Evolutionary conservation across 2,888 invertebrate genomes (phyloP).

Genomic region (Orchesellides sinensis): DNA sequence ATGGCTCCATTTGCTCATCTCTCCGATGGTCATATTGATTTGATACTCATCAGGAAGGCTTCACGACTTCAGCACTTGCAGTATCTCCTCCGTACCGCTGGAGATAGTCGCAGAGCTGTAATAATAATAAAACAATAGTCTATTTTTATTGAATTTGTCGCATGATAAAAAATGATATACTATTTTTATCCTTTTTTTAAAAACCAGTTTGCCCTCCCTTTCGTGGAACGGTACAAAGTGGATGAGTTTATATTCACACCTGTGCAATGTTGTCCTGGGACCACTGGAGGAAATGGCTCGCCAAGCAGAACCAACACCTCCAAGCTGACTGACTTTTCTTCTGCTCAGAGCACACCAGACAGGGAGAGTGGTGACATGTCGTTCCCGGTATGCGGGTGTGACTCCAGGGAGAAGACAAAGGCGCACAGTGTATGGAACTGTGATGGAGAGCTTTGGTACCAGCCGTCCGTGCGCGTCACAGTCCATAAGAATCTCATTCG

Average conservation of each 20-base stretch:
- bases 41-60: slow-evolving; percentile 86
- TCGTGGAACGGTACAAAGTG: slow-evolving; percentile 86
- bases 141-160: background rate
- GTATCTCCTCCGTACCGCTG: slow-evolving; percentile 82
- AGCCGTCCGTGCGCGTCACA: slow-evolving; percentile 73
- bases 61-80: slow-evolving; percentile 84
- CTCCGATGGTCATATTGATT: slow-evolving; percentile 88
- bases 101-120: slow-evolving; percentile 83
- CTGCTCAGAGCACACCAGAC: slow-evolving; percentile 28
- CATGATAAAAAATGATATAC: background rate
- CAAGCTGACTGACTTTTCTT: slow-evolving; percentile 75
- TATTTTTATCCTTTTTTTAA: slow-evolving; percentile 52
- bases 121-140: slow-evolving; percentile 63
- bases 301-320: slow-evolving; percentile 75
- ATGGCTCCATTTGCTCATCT: slow-evolving; percentile 87
- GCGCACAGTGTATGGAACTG: slow-evolving; percentile 86
- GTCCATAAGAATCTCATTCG: slow-evolving; percentile 72
- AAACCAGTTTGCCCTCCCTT: slow-evolving; percentile 83
- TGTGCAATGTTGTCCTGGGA: slow-evolving; percentile 74
- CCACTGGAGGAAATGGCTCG: slow-evolving; percentile 71
- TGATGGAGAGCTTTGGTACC: slow-evolving; percentile 83
- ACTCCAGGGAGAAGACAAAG: slow-evolving; percentile 69
- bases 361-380: slow-evolving; percentile 64
- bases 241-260: slow-evolving; percentile 85
- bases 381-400: slow-evolving; percentile 70